Base-by-base conservation (phyloP, 2,888 invertebrate species). In the Apoderus coryli region DNA sequence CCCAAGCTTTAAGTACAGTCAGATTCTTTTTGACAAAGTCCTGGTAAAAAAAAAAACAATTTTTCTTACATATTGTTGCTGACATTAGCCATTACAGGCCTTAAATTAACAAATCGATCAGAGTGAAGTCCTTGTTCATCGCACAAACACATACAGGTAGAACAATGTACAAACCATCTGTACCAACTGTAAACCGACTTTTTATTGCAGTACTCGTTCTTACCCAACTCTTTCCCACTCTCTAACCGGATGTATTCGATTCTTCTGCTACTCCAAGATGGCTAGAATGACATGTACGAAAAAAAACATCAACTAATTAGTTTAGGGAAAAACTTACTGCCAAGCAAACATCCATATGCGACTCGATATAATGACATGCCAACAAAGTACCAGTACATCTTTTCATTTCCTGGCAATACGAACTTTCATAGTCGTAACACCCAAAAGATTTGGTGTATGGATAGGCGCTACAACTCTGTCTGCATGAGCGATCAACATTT, bases 101-200 rank as follows among this genome's bases (percentile, higher is more conserved):
- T 65, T 28, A 88, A 63, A 52, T 79, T 86, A 59, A 88, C 76
- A 60, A 75, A 84, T 38, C 88, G 68, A 53, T 86, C 78, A 0
- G 84, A 82, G 39, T 65, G 61, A 1, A 64, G 45, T 30, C 67
- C 70, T 27, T 56, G 49, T 48, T 84, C 82, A 52, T 86, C 86
- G 56, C 88, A 89, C 22, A 79, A 63, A 48, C 88, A 89, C 60
- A 88, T 70, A 56, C 88, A 89, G 56, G 84, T 86, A 22, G 82
- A 82, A 54, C 88, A 88, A 53, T 76, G 76, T 76, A 86, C 77
- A 25, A 86, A 49, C 72, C 80, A 85, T 29, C 85, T 69, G 82
- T 84, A 85, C 82, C 86, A 86, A 39, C 82, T 84, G 46, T 84
- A 77, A 35, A 78, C 75, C 63, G 61, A 60, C 16, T 69, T 72